Base-by-base conservation (phyloP, 2,888 invertebrate species). In the Meandrusa payeni region DNA sequence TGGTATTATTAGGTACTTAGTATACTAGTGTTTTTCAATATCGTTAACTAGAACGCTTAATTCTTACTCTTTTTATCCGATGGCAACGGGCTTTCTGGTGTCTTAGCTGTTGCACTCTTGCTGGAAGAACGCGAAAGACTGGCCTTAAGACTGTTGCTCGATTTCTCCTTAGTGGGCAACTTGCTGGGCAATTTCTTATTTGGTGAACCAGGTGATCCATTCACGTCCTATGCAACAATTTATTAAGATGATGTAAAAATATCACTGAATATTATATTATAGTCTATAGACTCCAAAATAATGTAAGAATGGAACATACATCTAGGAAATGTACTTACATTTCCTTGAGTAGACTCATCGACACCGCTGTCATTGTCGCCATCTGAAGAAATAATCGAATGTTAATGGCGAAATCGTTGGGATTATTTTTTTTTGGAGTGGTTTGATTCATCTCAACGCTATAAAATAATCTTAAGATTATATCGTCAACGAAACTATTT, bases 291-390 rank as follows among this genome's bases (percentile, higher is more conserved):
- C 15, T 3, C 4, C 15, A n/a, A n/a, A 15, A 15, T 15, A 15
- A 15, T 15, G 15, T 15, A n/a, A n/a, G n/a, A n/a, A n/a, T n/a
- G n/a, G n/a, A n/a, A n/a, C n/a, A n/a, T n/a, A n/a, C n/a, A n/a
- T n/a, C n/a, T n/a, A n/a, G n/a, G n/a, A n/a, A n/a, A n/a, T 32
- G 19, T 12, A 88, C 93, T 91, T 85, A 95, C 93, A 86, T 93
- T 92, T 78, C 93, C 93, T 78, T 94, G 94, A 40, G 93, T 93
- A 44, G 93, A 92, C 74, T 94, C 94, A 72, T 94, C 94, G 17
- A 94, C 94, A 28, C 94, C 94, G 67, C 94, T 94, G 62, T 95
- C 95, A 61, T 94, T 94, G 71, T 94, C 94, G 22, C 93, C 93
- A 86, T 94, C 95, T 95, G 91, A 54, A 86, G n/a, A n/a, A n/a